phyloP scores from a whole-genome alignment of 2,797 vertebrate species.

The Eupleurogrammus muticus region DNA sequence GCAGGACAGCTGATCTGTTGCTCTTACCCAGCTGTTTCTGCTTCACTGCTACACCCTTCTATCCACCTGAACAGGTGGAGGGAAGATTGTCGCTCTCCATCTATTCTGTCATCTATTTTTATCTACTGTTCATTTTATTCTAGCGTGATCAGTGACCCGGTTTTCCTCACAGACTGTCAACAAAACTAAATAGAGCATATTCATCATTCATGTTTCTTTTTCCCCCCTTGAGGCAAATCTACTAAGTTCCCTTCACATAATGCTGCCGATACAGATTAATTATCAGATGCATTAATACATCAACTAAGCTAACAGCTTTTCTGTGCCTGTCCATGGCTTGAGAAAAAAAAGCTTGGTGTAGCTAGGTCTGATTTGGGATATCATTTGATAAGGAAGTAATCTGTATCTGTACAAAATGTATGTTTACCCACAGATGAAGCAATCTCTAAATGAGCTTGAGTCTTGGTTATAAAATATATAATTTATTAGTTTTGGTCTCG shows the following conservation, averaged over 20 bases:
- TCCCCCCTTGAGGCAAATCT: conserved; percentile 5
- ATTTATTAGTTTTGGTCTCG: too few relatives aligned
- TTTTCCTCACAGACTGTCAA: conserved; percentile 22
- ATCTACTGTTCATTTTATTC: conserved; percentile 17
- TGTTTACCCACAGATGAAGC: too few relatives aligned
- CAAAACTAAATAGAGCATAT: conserved; percentile 24
- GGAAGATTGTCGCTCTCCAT: not conserved
- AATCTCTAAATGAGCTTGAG: not conserved
- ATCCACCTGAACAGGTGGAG: not conserved
- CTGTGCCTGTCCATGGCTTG: not conserved
- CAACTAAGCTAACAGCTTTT: conserved; percentile 10
- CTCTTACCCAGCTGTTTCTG: not conserved
- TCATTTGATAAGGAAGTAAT: conserved; percentile 19
- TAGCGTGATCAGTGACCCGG: conserved; percentile 25
- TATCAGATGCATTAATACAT: conserved; percentile 24
- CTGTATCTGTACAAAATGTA: not conserved
- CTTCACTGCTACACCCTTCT: not conserved
- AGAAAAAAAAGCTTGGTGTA: not conserved
- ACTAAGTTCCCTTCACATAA: conserved; percentile 9
- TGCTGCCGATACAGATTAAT: conserved; percentile 18
- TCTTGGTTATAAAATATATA: not conserved
- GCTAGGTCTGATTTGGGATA: not conserved
- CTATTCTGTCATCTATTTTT: conserved; percentile 21
- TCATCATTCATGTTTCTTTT: conserved; percentile 7
- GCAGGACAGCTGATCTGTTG: not conserved